phyloP scores from a whole-genome alignment of 2,797 vertebrate genomes.

The Acipenser transmontanus region DNA sequence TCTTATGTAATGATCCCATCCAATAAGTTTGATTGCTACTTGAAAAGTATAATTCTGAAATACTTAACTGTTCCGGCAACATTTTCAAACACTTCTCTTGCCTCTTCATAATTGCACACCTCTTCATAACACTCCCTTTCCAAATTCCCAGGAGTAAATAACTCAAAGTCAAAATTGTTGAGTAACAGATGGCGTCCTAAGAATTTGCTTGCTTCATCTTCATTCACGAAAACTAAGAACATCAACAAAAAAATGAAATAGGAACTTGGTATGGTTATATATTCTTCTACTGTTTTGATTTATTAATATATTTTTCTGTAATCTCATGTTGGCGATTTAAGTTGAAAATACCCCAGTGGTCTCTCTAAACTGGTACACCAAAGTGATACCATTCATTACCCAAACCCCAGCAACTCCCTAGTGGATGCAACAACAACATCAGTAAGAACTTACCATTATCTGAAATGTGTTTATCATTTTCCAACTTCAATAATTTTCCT shows the following conservation, averaged over 20 bases:
- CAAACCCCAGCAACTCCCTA: not conserved
- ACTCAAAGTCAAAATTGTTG: conserved; percentile 91
- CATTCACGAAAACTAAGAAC: conserved; percentile 73
- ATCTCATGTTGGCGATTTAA: too few species aligned
- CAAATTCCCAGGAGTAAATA: conserved; percentile 77
- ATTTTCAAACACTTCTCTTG: conserved; percentile 84
- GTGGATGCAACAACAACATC: not conserved
- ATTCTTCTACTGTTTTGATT: too few species aligned
- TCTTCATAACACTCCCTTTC: conserved; percentile 90
- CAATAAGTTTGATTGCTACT: too few species aligned
- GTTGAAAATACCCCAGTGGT: too few species aligned
- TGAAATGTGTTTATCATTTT: conserved; percentile 20
- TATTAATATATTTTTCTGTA: too few species aligned
- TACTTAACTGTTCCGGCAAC: conserved; percentile 69
- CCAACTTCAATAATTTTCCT: conserved; percentile 22
- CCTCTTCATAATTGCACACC: conserved; percentile 85
- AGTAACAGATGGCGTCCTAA: conserved; percentile 77
- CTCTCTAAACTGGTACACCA: not conserved
- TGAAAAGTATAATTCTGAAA: not conserved
- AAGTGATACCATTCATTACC: not conserved
- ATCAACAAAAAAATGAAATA: not conserved
- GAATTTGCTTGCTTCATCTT: conserved; percentile 72
- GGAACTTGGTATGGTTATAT: not conserved
- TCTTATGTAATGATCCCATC: not conserved
- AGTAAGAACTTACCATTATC: conserved; percentile 39